Conservation (phyloP, 2,113 vertebrate genomes). For the Pygathrix nemaeus region DNA sequence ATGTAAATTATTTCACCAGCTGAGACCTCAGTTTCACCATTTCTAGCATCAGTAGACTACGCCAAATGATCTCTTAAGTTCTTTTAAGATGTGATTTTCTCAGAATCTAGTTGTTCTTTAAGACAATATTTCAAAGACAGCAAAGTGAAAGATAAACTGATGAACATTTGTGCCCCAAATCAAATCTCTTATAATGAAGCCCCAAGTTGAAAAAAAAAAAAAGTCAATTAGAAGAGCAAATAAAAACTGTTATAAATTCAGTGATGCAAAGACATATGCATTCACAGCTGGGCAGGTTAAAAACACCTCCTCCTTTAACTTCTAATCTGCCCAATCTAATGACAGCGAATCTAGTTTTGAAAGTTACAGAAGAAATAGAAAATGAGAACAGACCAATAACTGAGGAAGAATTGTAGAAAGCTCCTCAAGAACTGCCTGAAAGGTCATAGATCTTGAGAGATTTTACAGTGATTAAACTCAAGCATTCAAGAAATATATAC, state of each 20-base stretch:
- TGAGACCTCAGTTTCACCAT: background rate
- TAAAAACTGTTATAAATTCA: constrained; percentile 51
- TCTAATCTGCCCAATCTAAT: constrained; percentile 48
- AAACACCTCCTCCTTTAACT: constrained; percentile 30
- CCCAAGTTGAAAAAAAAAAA: background rate
- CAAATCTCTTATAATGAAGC: constrained; percentile 27
- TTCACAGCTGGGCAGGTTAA: background rate
- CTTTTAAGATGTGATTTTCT: background rate
- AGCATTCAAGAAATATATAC: constrained; percentile 38
- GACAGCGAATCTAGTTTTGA: constrained; percentile 49
- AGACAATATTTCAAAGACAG: constrained; percentile 31
- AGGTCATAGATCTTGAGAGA: constrained; percentile 6
- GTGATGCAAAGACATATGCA: constrained; percentile 36
- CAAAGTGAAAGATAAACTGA: constrained; percentile 20
- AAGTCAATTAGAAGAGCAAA: constrained; percentile 50
- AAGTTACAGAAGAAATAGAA: constrained; percentile 41
- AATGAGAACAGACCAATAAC: constrained; percentile 21
- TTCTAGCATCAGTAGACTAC: constrained; percentile 1
- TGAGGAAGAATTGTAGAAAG: constrained; percentile 12
- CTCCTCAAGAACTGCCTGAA: constrained; percentile 28
- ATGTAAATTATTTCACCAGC: background rate
- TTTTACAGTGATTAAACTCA: constrained; percentile 42
- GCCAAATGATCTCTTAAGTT: background rate
- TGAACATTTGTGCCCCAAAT: background rate
- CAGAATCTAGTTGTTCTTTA: background rate